These are phyloP conservation scores for Sitodiplosis mosellana DNA, from an alignment of 1,140 invertebrate species.

Conservation along the genomic window DNA sequence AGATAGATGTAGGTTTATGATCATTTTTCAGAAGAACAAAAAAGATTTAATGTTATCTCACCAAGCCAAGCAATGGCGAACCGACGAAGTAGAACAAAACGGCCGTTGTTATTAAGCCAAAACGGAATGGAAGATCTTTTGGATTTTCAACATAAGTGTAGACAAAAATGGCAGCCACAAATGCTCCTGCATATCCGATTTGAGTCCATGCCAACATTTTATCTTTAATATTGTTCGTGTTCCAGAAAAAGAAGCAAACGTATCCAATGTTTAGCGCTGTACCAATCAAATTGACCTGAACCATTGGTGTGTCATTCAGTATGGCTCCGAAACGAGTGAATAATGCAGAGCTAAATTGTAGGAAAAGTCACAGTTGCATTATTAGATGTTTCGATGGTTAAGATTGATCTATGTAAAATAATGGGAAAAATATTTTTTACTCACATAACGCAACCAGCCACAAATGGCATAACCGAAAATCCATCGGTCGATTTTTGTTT, in stretches of 20 bases:
- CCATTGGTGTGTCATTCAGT: slow-evolving; percentile 48
- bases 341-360: slow-evolving; percentile 37
- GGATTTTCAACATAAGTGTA: slow-evolving; percentile 45
- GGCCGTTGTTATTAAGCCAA: slow-evolving; percentile 46
- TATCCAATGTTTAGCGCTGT: slow-evolving; percentile 44
- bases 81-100: slow-evolving; percentile 47
- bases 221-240: slow-evolving; percentile 31
- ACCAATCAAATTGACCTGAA: slow-evolving; percentile 52
- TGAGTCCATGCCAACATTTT: slow-evolving; percentile 31
- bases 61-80: slow-evolving; percentile 47
- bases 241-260: slow-evolving; percentile 41
- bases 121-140: slow-evolving; percentile 40
- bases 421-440: slow-evolving; percentile 16
- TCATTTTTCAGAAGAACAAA: not conserved
- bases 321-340: slow-evolving; percentile 52
- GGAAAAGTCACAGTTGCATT: not conserved
- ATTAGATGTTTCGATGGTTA: not conserved
- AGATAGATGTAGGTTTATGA: no score
- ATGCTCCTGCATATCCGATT: slow-evolving; percentile 23
- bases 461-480: slow-evolving; percentile 43
- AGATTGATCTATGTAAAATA: not conserved
- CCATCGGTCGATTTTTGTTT: slow-evolving; percentile 40
- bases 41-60: slow-evolving; percentile 25
- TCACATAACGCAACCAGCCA: slow-evolving; percentile 56
- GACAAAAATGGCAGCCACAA: slow-evolving; percentile 35